Percentiles rank a stretch among this genome's conserved stretches.
Conservation (phyloP, 2,113 vertebrate species). For the Osmerus eperlanus region DNA sequence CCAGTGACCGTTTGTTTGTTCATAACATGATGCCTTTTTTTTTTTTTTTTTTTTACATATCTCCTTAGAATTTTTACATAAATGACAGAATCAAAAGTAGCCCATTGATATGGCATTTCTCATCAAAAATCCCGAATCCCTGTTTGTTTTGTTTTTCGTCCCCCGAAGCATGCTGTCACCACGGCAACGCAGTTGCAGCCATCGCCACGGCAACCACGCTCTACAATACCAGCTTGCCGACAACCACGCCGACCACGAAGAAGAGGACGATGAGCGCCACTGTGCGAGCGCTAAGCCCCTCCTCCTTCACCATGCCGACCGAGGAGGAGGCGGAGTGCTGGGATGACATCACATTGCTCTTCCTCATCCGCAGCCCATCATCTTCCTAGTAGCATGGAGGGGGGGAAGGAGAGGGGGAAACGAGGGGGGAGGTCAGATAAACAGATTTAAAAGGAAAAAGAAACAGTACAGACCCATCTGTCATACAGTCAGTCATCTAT, state of each 20-base stretch:
- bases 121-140: slow-evolving; percentile 74
- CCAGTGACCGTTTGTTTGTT: slow-evolving; percentile 78
- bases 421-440: slow-evolving; percentile 7
- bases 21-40: slow-evolving; percentile 71
- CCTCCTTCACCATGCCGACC: slow-evolving; percentile 78
- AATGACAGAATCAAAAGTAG: slow-evolving; percentile 84
- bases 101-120: slow-evolving; percentile 77
- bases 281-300: slow-evolving; percentile 83
- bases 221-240: slow-evolving; percentile 97
- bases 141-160: slow-evolving; percentile 52
- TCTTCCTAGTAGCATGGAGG: slow-evolving; percentile 77
- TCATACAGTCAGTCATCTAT: background rate
- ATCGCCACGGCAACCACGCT: slow-evolving; percentile 40
- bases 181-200: slow-evolving; percentile 17
- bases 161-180: slow-evolving; percentile 74
- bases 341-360: slow-evolving; percentile 77
- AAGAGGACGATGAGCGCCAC: slow-evolving; percentile 88
- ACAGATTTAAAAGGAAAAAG: background rate
- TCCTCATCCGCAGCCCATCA: slow-evolving; percentile 91
- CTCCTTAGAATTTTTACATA: slow-evolving; percentile 68
- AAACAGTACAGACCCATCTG: background rate
- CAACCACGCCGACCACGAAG: slow-evolving; percentile 91
- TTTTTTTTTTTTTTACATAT: slow-evolving; percentile 37
- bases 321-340: slow-evolving; percentile 70
- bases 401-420: background rate